Evolutionary conservation across 2,888 invertebrate species (phyloP).

Genomic region (Acanthosepion lycidas): DNA sequence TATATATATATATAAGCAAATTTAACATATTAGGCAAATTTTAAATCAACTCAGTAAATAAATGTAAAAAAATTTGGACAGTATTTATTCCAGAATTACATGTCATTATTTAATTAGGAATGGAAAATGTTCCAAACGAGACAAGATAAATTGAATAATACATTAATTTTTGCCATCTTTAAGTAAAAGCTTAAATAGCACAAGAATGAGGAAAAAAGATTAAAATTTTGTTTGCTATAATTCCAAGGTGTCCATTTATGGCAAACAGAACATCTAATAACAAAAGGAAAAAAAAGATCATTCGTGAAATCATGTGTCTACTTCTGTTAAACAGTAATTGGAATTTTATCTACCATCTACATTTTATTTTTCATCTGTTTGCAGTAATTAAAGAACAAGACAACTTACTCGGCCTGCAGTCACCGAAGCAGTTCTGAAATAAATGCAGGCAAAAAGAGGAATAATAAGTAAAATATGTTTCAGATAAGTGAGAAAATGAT

Average conservation of each 20-base stretch:
- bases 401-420: neutral
- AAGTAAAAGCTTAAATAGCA: neutral
- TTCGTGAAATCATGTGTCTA: neutral
- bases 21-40: no score
- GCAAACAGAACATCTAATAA: neutral
- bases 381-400: neutral
- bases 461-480: no score
- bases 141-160: neutral
- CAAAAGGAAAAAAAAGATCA: neutral
- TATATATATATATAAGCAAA: no score
- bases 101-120: no score
- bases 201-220: neutral
- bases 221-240: neutral
- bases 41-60: no score
- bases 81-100: no score
- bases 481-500: no score
- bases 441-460: no score
- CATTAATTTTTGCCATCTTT: neutral
- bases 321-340: neutral
- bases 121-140: neutral
- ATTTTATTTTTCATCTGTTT: conserved; percentile 33
- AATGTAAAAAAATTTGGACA: no score
- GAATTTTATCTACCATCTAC: conserved; percentile 12
- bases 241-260: neutral
- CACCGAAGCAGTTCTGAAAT: neutral